Evolutionary conservation across 2,888 invertebrate species (phyloP).

Genomic region (Plutella xylostella): DNA sequence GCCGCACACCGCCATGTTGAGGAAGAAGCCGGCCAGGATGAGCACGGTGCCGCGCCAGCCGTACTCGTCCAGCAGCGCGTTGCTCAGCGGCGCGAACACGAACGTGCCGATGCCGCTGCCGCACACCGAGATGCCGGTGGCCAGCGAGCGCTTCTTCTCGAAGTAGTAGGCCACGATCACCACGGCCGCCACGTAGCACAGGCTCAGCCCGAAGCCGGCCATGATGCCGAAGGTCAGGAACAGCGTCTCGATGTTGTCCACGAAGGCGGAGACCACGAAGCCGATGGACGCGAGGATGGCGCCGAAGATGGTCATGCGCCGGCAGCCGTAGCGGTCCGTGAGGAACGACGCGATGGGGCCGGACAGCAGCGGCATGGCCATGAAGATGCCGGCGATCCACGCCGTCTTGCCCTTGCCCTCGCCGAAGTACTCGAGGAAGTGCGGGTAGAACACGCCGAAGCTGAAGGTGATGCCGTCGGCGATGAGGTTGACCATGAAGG

Average conservation of each 20-base stretch:
- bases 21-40: conserved; percentile 83
- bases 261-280: conserved; percentile 81
- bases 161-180: conserved; percentile 93
- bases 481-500: conserved; percentile 90
- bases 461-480: conserved; percentile 94
- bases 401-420: conserved; percentile 89
- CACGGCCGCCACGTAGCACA: conserved; percentile 91
- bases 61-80: conserved; percentile 79
- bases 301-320: conserved; percentile 82
- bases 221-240: conserved; percentile 87
- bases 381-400: conserved; percentile 90
- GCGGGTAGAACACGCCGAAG: conserved; percentile 90
- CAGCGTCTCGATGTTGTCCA: conserved; percentile 80
- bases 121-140: conserved; percentile 88
- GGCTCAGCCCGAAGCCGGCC: conserved; percentile 85
- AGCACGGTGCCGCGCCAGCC: conserved; percentile 87
- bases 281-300: conserved; percentile 80
- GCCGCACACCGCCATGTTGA: conserved; percentile 86
- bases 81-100: conserved; percentile 84
- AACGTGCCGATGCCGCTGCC: conserved; percentile 92
- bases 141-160: conserved; percentile 84
- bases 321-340: conserved; percentile 86
- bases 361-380: conserved; percentile 89
- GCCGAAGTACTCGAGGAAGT: conserved; percentile 86
- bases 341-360: conserved; percentile 88